Base-by-base conservation (phyloP, 2,113 vertebrate genomes). In the Polypterus bichir region DNA sequence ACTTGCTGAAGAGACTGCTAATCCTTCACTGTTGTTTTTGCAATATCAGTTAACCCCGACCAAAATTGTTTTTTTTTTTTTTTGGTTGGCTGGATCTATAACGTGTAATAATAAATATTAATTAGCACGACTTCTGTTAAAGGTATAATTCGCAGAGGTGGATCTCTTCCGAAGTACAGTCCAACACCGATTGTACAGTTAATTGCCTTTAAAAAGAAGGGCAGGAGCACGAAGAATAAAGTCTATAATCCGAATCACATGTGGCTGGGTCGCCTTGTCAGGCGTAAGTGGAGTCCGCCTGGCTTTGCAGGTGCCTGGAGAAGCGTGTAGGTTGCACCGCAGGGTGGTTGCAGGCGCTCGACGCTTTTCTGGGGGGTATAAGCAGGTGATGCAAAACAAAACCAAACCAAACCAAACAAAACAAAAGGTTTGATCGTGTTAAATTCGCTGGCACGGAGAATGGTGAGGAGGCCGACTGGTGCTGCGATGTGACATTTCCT, bases 401-500 rank as follows among this genome's bases (percentile, higher is more conserved):
- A 66, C 61, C 48, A 65, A 71, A 61, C 59, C 65, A 59, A 72
- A 68, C 66, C 61, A 68, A 69, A 64, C 60, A 70, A 71, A 77
- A 84, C 82, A 77, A 85, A 84, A 74, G 70, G 71, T 63, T 72
- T 70, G 78, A 80, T 81, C 74, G 83, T 80, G 74, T 82, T 72
- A 73, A 70, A 66, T 73, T 79, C 81, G 80, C 71, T 77, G 80
- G 72, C 84, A 87, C 86, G 79, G 89, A 88, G 81, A 89, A 90
- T 91, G 83, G 70, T 68, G 61, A 69, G 69, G 68, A 80, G 73
- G 74, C 75, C 78, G 75, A 70, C 78, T 77, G 70, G 69, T 83
- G 77, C 83, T 74, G 79, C 76, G 78, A 81, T 76, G 83, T 83
- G 85, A 90, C 88, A 87, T 93, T 92, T 96, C 91, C 92, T 91